A percentile compares a stretch with the other conserved stretches of the same genome.
Conservation (phyloP, 2,888 invertebrate species). For the Aquatica leii region DNA sequence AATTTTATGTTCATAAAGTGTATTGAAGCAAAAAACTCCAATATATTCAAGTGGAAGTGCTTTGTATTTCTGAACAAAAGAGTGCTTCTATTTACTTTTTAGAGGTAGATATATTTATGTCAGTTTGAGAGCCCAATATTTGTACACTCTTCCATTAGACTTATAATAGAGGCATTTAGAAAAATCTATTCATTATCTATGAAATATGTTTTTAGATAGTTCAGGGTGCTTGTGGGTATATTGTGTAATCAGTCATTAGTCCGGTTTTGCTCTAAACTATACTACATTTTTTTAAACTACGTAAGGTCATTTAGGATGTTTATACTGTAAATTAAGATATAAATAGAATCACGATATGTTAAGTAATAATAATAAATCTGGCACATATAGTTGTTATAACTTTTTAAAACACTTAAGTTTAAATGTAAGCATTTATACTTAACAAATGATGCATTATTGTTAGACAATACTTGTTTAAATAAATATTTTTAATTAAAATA, state of each 20-base stretch:
- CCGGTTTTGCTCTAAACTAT: slow-evolving; percentile 27
- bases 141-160: not conserved
- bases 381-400: too few relatives aligned
- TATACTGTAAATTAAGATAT: too few relatives aligned
- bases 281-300: slow-evolving; percentile 23
- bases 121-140: not conserved
- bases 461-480: too few relatives aligned
- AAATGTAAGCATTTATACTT: too few relatives aligned
- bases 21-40: slow-evolving; percentile 18
- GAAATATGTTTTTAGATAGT: slow-evolving; percentile 5
- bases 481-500: too few relatives aligned
- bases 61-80: slow-evolving; percentile 20
- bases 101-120: slow-evolving; percentile 6
- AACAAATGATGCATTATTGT: too few relatives aligned
- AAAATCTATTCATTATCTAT: not conserved
- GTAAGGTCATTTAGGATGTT: not conserved
- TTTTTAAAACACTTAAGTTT: too few relatives aligned
- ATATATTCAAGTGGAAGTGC: slow-evolving; percentile 16
- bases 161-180: not conserved
- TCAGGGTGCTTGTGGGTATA: too few relatives aligned
- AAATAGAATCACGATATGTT: too few relatives aligned
- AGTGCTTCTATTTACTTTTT: slow-evolving; percentile 17
- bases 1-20: too few relatives aligned
- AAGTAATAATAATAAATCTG: too few relatives aligned
- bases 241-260: slow-evolving; percentile 33